phyloP scores from a whole-genome alignment of 2,113 vertebrate genomes.

The Rhea americana region DNA sequence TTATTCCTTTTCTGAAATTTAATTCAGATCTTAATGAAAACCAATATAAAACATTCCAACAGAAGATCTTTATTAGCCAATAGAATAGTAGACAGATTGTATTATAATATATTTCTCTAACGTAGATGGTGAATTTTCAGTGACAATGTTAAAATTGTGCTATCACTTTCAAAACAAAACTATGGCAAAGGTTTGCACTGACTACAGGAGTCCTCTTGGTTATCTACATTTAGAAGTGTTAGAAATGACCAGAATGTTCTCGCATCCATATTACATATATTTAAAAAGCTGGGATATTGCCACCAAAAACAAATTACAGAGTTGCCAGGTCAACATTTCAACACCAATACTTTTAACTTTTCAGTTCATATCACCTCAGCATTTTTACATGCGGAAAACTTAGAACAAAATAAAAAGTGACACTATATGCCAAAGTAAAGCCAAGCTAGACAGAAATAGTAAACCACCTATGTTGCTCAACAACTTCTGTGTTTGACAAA shows the following conservation, averaged over 20 bases:
- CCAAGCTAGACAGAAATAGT: neutral
- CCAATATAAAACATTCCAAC: neutral
- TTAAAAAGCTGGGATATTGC: neutral
- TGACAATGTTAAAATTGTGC: neutral
- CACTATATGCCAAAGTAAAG: neutral
- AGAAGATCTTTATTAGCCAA: neutral
- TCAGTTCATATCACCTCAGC: neutral
- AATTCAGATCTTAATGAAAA: neutral
- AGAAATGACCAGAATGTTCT: neutral
- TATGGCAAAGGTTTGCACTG: neutral
- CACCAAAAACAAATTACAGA: neutral
- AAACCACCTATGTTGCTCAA: neutral
- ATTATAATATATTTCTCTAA: neutral
- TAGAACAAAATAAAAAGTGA: neutral
- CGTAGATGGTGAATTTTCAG: neutral
- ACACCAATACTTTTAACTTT: neutral
- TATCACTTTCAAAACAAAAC: neutral
- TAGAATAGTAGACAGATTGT: neutral
- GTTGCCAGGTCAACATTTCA: neutral
- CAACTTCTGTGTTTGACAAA: neutral
- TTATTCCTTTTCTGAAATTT: neutral
- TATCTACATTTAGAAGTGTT: neutral
- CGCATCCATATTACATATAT: neutral
- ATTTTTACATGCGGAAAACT: neutral
- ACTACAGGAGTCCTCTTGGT: neutral